Evolutionary conservation across 2,888 invertebrate genomes (phyloP).

Genomic region (Pseudeuparius sepicola): DNA sequence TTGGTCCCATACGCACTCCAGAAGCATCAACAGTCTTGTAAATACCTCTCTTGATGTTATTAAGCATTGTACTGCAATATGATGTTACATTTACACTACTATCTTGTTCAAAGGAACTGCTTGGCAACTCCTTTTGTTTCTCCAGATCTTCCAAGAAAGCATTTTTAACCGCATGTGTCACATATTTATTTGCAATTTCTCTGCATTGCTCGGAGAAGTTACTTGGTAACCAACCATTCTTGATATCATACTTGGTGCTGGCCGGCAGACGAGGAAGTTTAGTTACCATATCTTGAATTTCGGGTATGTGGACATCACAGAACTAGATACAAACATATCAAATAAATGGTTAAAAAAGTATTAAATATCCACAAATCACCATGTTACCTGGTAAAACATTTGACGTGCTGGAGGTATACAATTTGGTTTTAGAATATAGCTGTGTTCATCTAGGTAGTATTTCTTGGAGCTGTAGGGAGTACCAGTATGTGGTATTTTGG

Average conservation of each 20-base stretch:
- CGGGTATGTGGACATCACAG: conserved; percentile 68
- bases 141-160: too few relatives aligned
- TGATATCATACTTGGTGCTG: conserved; percentile 55
- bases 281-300: conserved; percentile 66
- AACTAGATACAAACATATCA: conserved; percentile 43
- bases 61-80: too few relatives aligned
- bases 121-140: too few relatives aligned
- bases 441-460: too few relatives aligned
- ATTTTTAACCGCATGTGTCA: too few relatives aligned
- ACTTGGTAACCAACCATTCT: conserved; percentile 69
- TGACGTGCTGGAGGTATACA: conserved; percentile 72
- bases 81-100: too few relatives aligned
- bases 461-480: conserved; percentile 35
- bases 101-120: too few relatives aligned
- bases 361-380: too few relatives aligned
- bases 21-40: too few relatives aligned
- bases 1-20: too few relatives aligned
- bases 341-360: too few relatives aligned
- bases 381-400: conserved; percentile 74
- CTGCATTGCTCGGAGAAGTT: conserved; percentile 61
- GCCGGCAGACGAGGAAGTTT: conserved; percentile 52
- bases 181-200: conserved; percentile 56
- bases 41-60: too few relatives aligned
- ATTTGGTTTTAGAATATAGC: conserved; percentile 60
- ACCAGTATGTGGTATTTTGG: conserved; percentile 24